Percentiles rank a stretch among this genome's conserved stretches.
These are phyloP conservation scores for Megathymus violae DNA, from an alignment of 1,140 invertebrate genomes.

Conservation along the genomic window DNA sequence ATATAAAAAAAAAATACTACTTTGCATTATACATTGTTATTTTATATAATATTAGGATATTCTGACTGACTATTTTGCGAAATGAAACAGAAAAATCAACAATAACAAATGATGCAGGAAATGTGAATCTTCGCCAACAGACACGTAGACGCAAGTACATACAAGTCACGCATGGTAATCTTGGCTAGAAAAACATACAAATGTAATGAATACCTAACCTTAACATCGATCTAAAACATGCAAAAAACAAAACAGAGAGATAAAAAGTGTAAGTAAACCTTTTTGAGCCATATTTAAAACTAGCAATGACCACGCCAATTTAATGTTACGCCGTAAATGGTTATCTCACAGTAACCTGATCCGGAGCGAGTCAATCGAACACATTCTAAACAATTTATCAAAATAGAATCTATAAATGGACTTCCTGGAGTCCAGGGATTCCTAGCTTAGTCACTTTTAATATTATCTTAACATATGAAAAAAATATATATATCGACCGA, in stretches of 20 bases:
- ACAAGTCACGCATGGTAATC: slow-evolving; percentile 16
- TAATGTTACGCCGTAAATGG: slow-evolving; percentile 76
- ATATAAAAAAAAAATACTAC: no score
- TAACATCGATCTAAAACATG: slow-evolving; percentile 16
- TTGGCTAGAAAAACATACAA: neutral
- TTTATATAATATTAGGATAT: no score
- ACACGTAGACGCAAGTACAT: slow-evolving; percentile 8
- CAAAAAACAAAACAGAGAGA: slow-evolving; percentile 25
- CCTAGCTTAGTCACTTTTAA: slow-evolving; percentile 16
- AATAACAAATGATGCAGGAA: slow-evolving; percentile 26
- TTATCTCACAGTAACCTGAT: slow-evolving; percentile 70
- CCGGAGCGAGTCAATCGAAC: slow-evolving; percentile 55
- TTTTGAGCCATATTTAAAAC: slow-evolving; percentile 50
- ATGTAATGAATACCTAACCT: slow-evolving; percentile 26
- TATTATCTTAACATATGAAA: neutral
- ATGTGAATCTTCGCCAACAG: slow-evolving; percentile 23
- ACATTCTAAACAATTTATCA: slow-evolving; percentile 78
- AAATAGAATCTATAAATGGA: slow-evolving; percentile 73
- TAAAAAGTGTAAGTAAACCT: slow-evolving; percentile 20
- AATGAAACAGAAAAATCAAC: slow-evolving; percentile 3
- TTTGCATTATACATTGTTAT: no score
- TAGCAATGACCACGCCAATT: slow-evolving; percentile 65
- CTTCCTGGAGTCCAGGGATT: slow-evolving; percentile 68
- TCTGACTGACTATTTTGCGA: no score
- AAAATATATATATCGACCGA: no score